phyloP scores from a whole-genome alignment of 2,797 vertebrate genomes.

The Urosaurus nigricauda region DNA sequence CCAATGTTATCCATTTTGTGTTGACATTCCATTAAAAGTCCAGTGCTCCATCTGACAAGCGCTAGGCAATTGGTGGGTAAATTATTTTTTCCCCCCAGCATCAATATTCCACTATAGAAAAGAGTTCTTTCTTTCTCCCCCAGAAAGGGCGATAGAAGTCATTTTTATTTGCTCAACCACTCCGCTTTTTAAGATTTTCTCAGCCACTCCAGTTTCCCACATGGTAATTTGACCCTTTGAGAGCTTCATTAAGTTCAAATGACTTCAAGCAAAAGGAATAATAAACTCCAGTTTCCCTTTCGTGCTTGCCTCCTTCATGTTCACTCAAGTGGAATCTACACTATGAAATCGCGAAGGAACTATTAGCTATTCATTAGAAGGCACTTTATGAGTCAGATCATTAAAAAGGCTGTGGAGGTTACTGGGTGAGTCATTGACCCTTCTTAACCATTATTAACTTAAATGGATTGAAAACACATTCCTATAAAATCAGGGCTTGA shows the following conservation, averaged over 20 bases:
- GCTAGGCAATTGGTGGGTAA: neutral
- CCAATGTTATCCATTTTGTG: slow-evolving; percentile 6
- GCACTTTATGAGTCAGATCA: neutral
- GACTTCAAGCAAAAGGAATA: slow-evolving; percentile 17
- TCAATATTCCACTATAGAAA: neutral
- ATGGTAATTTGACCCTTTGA: slow-evolving; percentile 28
- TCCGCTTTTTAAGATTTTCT: neutral
- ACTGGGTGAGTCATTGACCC: neutral
- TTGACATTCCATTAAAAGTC: slow-evolving; percentile 31
- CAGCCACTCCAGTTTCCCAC: slow-evolving; percentile 6
- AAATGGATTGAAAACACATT: slow-evolving; percentile 11
- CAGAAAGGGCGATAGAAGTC: neutral
- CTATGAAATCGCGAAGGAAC: neutral
- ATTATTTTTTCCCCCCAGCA: neutral
- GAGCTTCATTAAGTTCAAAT: slow-evolving; percentile 18
- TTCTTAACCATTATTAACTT: neutral
- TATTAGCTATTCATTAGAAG: slow-evolving; percentile 27
- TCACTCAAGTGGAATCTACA: slow-evolving; percentile 9
- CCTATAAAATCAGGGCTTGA: too few species aligned
- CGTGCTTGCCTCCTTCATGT: neutral
- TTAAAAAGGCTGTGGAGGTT: neutral
- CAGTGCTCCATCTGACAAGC: neutral
- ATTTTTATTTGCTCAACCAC: slow-evolving; percentile 13
- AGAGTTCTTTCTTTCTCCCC: neutral
- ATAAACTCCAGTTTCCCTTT: slow-evolving; percentile 11